A percentile compares a stretch with the other conserved stretches of the same genome.
These are phyloP conservation scores for Nothocercus julius DNA, from an alignment of 2,113 vertebrate genomes.

Conservation along the genomic window DNA sequence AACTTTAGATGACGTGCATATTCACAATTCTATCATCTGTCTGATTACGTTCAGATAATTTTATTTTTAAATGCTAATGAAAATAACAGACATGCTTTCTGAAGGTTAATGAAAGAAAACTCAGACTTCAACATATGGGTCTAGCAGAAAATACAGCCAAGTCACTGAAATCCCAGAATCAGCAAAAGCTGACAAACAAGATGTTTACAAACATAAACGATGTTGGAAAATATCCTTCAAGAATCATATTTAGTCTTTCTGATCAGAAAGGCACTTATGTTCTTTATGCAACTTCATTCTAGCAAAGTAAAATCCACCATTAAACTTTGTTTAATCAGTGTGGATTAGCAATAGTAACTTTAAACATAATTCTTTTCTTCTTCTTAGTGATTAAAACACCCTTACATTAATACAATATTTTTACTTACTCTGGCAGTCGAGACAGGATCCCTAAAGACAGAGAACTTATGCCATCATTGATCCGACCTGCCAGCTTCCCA, in stretches of 20 bases:
- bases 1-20: neutral
- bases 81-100: neutral
- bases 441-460: slow-evolving; percentile 88
- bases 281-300: neutral
- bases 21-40: neutral
- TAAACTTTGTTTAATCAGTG: neutral
- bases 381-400: neutral
- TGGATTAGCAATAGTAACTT: neutral
- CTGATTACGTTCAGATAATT: neutral
- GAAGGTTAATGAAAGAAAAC: neutral
- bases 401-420: neutral
- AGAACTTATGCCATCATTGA: slow-evolving; percentile 86
- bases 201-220: neutral
- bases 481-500: slow-evolving; percentile 62
- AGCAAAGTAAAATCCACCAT: neutral
- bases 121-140: neutral
- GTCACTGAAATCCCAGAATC: neutral
- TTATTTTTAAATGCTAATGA: neutral
- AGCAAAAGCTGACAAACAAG: neutral
- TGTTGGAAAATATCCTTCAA: neutral
- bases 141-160: neutral
- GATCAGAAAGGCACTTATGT: neutral
- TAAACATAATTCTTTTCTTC: neutral
- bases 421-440: slow-evolving; percentile 85
- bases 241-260: neutral